phyloP scores from a whole-genome alignment of 2,113 vertebrate species.

The Myiopsitta monachus region DNA sequence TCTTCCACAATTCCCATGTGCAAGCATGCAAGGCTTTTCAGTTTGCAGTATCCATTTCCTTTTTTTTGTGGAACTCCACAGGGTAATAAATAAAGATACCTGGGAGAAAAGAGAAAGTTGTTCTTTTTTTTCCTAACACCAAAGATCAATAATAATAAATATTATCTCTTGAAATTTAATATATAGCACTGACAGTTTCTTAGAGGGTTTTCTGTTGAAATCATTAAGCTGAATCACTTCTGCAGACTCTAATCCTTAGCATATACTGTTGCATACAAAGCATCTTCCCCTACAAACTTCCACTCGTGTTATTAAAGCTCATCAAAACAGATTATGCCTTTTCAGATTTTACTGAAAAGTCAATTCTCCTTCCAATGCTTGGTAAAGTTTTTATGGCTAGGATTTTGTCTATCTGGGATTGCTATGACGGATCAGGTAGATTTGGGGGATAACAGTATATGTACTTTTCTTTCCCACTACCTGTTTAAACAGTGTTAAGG shows the following conservation, averaged over 20 bases:
- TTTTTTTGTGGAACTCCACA: neutral
- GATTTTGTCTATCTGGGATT: neutral
- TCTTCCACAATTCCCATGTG: neutral
- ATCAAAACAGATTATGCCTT: neutral
- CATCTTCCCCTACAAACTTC: neutral
- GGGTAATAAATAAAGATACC: neutral
- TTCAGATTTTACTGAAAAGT: neutral
- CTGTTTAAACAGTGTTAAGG: neutral
- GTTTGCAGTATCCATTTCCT: neutral
- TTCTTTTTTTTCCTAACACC: neutral
- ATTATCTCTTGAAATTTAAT: neutral
- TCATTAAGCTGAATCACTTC: neutral
- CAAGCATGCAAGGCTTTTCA: neutral
- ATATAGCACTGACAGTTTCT: neutral
- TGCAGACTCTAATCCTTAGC: neutral
- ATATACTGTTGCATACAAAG: neutral
- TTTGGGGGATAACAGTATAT: neutral
- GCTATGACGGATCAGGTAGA: neutral
- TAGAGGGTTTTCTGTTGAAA: neutral
- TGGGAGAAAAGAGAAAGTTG: neutral
- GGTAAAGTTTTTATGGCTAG: neutral
- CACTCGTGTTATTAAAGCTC: neutral
- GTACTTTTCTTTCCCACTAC: neutral
- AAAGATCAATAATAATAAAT: slow-evolving; percentile 13
- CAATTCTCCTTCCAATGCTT: neutral